phyloP scores from a whole-genome alignment of 2,113 vertebrate genomes.

The Melanerpes formicivorus region DNA sequence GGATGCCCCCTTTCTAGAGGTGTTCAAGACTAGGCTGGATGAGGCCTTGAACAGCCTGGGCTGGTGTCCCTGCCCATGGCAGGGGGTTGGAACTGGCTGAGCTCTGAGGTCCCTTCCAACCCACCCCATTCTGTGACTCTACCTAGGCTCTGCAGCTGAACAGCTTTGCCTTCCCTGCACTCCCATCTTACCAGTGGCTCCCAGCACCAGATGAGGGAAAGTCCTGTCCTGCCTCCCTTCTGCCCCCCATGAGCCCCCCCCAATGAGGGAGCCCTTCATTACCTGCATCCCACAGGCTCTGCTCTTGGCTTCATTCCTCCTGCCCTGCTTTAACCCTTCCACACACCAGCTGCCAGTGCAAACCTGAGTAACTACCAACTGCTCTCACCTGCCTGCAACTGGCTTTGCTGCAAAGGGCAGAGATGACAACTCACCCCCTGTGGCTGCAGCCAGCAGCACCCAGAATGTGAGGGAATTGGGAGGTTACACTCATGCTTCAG shows the following conservation, averaged over 20 bases:
- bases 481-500: background rate
- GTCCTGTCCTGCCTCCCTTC: background rate
- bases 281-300: accelerated
- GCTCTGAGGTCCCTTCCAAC: no score
- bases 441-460: background rate
- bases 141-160: background rate
- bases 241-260: background rate
- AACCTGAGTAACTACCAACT: background rate
- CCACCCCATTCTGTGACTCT: no score
- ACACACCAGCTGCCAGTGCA: background rate
- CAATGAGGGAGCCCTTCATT: accelerated
- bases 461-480: background rate
- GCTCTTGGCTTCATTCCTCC: accelerated
- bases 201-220: accelerated
- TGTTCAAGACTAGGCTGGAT: no score
- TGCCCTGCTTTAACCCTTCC: background rate
- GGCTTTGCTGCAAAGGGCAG: background rate
- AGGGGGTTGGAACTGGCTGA: no score
- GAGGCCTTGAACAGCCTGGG: no score
- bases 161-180: background rate
- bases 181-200: background rate
- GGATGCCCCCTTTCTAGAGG: no score
- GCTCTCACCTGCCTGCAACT: background rate
- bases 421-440: accelerated
- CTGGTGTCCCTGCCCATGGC: no score